These are phyloP conservation scores for Drosophila robusta DNA, from an alignment of 2,888 invertebrate genomes.

Conservation along the genomic window DNA sequence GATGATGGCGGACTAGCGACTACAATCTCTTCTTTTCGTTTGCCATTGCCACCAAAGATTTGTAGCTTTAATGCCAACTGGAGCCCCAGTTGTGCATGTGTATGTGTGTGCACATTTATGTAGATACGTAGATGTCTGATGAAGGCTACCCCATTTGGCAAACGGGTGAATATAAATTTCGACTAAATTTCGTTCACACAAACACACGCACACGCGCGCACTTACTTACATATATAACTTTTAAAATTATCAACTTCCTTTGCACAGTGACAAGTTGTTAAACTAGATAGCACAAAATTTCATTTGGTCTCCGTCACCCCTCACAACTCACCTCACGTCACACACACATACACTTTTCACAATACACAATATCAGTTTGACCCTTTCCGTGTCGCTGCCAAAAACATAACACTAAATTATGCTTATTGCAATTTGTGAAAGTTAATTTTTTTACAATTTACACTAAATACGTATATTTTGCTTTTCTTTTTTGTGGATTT, in stretches of 20 bases:
- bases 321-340: constrained; percentile 47
- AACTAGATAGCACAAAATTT: constrained; percentile 57
- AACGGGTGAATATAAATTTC: constrained; percentile 9
- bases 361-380: constrained; percentile 28
- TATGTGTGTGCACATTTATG: constrained; percentile 1
- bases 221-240: constrained; percentile 28
- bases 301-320: constrained; percentile 48
- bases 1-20: constrained; percentile 2
- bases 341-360: constrained; percentile 42
- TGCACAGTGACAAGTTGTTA: constrained; percentile 45
- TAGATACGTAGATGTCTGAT: constrained; percentile 14
- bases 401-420: constrained; percentile 25
- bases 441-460: constrained; percentile 23
- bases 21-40: constrained; percentile 7
- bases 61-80: constrained; percentile 46
- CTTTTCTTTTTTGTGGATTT: constrained; percentile 59
- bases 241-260: constrained; percentile 59
- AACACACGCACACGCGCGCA: constrained; percentile 6
- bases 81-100: constrained; percentile 11
- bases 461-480: constrained; percentile 37
- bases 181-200: constrained; percentile 32
- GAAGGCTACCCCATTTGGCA: constrained; percentile 19
- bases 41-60: constrained; percentile 24
- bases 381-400: constrained; percentile 1
- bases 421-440: constrained; percentile 17